Evolutionary conservation across 2,797 vertebrate genomes (phyloP).

Genomic region (Chlorospingus semifuscus): DNA sequence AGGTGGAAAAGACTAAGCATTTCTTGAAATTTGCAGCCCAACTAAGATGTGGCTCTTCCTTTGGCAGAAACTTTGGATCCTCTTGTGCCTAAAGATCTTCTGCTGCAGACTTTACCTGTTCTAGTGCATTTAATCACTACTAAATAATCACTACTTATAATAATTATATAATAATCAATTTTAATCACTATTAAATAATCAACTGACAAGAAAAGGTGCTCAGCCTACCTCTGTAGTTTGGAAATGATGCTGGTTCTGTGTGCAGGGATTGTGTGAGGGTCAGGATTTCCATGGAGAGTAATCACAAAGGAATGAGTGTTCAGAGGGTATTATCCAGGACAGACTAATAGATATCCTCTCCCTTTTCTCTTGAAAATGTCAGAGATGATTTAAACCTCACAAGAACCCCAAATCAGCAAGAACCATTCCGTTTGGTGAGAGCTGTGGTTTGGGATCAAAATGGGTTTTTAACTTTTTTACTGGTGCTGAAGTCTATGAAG

Average conservation of each 20-base stretch:
- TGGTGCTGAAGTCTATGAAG: not conserved
- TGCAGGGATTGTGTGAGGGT: not conserved
- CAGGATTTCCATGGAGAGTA: not conserved
- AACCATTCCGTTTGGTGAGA: not conserved
- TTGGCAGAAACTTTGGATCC: not conserved
- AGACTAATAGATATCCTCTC: not conserved
- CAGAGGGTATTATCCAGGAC: not conserved
- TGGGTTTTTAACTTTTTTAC: not conserved
- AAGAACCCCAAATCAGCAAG: not conserved
- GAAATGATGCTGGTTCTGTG: not conserved
- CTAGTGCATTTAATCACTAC: not conserved
- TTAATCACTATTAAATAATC: not conserved
- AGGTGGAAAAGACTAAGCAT: not conserved
- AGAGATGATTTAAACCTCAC: not conserved
- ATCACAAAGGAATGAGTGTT: fast-evolving
- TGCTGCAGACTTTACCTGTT: not conserved
- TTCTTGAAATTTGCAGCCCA: not conserved
- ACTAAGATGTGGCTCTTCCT: not conserved
- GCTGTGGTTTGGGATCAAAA: not conserved
- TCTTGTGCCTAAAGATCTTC: not conserved
- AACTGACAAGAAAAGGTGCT: not conserved
- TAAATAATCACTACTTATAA: not conserved
- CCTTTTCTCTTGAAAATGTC: not conserved
- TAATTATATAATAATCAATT: not conserved
- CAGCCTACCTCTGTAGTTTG: not conserved